phyloP scores from a whole-genome alignment of 2,888 invertebrate genomes.

The Volucella inflata region DNA sequence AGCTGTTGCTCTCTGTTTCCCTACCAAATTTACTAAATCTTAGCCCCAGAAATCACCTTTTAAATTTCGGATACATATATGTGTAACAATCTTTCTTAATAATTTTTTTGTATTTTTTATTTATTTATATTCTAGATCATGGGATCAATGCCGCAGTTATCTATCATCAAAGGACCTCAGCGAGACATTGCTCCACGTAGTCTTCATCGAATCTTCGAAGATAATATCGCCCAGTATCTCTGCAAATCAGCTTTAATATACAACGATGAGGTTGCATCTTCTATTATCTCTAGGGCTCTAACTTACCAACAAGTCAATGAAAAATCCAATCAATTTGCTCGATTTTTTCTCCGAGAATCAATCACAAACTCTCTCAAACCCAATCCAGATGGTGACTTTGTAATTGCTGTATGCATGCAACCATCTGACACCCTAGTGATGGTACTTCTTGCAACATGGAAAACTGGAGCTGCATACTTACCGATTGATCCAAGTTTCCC shows the following conservation, averaged over 20 bases:
- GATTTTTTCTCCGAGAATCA: slow-evolving; percentile 80
- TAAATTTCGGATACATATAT: no score
- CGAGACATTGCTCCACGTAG: slow-evolving; percentile 85
- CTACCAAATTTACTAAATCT: no score
- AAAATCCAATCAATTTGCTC: slow-evolving; percentile 84
- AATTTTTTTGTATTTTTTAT: neutral
- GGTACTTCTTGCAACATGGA: slow-evolving; percentile 90
- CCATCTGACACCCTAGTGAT: slow-evolving; percentile 89
- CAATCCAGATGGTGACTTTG: slow-evolving; percentile 89
- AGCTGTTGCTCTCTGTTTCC: no score
- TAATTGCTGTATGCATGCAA: slow-evolving; percentile 91
- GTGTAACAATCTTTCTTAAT: slow-evolving; percentile 11
- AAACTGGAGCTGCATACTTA: slow-evolving; percentile 92
- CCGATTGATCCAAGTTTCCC: slow-evolving; percentile 91
- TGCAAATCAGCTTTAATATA: slow-evolving; percentile 87
- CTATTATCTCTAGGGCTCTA: slow-evolving; percentile 51
- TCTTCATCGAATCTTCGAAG: slow-evolving; percentile 86
- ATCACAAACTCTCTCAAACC: slow-evolving; percentile 79
- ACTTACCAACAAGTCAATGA: slow-evolving; percentile 84
- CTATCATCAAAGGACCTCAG: slow-evolving; percentile 87
- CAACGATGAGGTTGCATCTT: slow-evolving; percentile 84
- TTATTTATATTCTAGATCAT: slow-evolving; percentile 83
- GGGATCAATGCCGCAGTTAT: slow-evolving; percentile 91
- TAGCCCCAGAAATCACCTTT: no score
- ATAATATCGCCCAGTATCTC: slow-evolving; percentile 85